Evolutionary conservation across 1,140 invertebrate genomes (phyloP).

Genomic region (Thalassaphorura encarpata): DNA sequence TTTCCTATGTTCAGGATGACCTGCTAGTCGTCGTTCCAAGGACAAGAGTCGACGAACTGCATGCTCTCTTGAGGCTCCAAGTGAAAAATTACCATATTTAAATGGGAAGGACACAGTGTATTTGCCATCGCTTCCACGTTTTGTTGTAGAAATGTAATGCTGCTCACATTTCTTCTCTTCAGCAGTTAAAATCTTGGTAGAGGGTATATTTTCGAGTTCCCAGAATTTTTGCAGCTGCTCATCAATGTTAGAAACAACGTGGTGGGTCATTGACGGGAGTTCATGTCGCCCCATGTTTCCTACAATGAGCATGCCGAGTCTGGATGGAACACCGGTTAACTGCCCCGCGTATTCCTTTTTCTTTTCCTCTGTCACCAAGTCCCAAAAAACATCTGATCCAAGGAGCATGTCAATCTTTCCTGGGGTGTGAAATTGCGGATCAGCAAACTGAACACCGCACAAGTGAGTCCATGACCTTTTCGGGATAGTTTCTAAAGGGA

Average conservation of each 20-base stretch:
- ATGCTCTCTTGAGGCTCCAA: conserved; percentile 22
- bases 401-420: conserved; percentile 1
- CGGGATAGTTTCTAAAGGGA: neutral
- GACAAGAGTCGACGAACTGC: conserved; percentile 25
- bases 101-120: conserved; percentile 31
- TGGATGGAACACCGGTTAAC: neutral
- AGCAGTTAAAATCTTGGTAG: neutral
- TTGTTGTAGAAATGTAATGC: conserved; percentile 24
- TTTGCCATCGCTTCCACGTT: conserved; percentile 20
- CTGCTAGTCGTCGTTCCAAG: conserved; percentile 27
- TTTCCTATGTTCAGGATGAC: conserved; percentile 16
- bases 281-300: conserved; percentile 12
- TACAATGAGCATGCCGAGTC: conserved; percentile 1
- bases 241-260: neutral
- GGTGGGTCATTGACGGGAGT: neutral
- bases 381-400: neutral
- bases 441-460: neutral
- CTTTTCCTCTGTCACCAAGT: neutral
- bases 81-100: conserved; percentile 5
- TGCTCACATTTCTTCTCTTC: conserved; percentile 28
- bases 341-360: neutral
- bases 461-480: neutral
- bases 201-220: conserved; percentile 32
- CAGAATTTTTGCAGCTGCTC: conserved; percentile 32
- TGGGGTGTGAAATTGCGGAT: conserved; percentile 3